Evolutionary conservation across 2,888 invertebrate species (phyloP).

Genomic region (Drosophila austrosaltans): DNA sequence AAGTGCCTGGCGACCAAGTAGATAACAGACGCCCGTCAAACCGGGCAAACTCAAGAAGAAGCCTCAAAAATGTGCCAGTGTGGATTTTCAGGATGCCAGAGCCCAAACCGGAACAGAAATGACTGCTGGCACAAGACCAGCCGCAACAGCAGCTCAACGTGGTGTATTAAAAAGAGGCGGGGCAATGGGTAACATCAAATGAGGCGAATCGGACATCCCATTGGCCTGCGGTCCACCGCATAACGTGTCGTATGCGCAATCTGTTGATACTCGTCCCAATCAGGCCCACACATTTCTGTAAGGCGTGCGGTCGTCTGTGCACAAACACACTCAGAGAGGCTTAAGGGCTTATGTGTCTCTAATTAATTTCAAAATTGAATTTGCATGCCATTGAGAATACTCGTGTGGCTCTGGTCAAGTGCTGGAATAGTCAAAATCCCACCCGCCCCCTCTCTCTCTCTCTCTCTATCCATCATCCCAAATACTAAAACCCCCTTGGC

Average conservation of each 20-base stretch:
- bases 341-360: slow-evolving; percentile 56
- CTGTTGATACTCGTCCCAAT: slow-evolving; percentile 8
- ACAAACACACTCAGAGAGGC: slow-evolving; percentile 34
- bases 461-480: not conserved
- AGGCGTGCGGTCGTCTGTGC: slow-evolving; percentile 23
- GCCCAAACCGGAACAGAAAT: slow-evolving; percentile 2
- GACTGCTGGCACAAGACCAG: slow-evolving; percentile 1
- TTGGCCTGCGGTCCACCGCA: slow-evolving; percentile 42
- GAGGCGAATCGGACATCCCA: not conserved
- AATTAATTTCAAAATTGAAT: slow-evolving; percentile 76
- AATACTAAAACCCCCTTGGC: not conserved
- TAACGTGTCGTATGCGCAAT: slow-evolving; percentile 42
- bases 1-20: slow-evolving; percentile 85
- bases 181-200: slow-evolving; percentile 28
- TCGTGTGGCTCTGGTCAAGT: slow-evolving; percentile 15
- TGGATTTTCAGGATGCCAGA: slow-evolving; percentile 57
- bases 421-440: not conserved
- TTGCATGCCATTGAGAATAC: slow-evolving; percentile 59
- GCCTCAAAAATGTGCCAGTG: slow-evolving; percentile 59
- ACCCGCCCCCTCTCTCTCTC: not conserved
- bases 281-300: slow-evolving; percentile 3
- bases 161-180: slow-evolving; percentile 45
- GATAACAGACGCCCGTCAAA: slow-evolving; percentile 82
- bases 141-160: slow-evolving; percentile 18
- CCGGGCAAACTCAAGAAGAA: slow-evolving; percentile 59